phyloP scores from a whole-genome alignment of 2,113 vertebrate species.

The Spizaetus ornatus region DNA sequence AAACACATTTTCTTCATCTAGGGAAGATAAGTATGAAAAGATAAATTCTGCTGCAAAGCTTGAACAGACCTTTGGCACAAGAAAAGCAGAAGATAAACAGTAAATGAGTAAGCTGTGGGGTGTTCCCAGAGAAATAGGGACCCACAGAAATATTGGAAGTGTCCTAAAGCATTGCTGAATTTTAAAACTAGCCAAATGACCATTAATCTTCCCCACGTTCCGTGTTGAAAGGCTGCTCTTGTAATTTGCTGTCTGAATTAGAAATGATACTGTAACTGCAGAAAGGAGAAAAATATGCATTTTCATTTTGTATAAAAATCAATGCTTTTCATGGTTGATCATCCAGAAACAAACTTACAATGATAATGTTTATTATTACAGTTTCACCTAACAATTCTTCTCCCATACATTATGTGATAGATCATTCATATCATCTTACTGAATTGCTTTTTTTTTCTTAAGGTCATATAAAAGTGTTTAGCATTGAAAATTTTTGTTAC shows the following conservation, averaged over 20 bases:
- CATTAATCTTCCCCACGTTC: not conserved
- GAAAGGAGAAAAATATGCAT: not conserved
- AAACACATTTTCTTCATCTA: not conserved
- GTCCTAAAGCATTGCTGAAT: not conserved
- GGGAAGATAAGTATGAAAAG: not conserved
- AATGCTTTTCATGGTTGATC: not conserved
- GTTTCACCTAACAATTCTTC: not conserved
- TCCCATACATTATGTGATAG: not conserved
- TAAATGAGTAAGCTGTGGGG: not conserved
- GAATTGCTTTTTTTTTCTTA: not conserved
- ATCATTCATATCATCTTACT: not conserved
- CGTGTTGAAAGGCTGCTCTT: not conserved
- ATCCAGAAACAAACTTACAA: not conserved
- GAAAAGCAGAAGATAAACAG: not conserved
- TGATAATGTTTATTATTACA: not conserved
- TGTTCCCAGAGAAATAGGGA: not conserved
- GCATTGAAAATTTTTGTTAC: not conserved
- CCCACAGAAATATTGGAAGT: not conserved
- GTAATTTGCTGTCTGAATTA: not conserved
- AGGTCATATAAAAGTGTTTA: not conserved
- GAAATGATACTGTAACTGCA: not conserved
- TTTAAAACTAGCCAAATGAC: not conserved
- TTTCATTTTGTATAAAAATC: not conserved
- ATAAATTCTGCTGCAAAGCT: not conserved
- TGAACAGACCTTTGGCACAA: not conserved